Conservation (phyloP, 1,140 invertebrate genomes). For the Ruditapes philippinarum region DNA sequence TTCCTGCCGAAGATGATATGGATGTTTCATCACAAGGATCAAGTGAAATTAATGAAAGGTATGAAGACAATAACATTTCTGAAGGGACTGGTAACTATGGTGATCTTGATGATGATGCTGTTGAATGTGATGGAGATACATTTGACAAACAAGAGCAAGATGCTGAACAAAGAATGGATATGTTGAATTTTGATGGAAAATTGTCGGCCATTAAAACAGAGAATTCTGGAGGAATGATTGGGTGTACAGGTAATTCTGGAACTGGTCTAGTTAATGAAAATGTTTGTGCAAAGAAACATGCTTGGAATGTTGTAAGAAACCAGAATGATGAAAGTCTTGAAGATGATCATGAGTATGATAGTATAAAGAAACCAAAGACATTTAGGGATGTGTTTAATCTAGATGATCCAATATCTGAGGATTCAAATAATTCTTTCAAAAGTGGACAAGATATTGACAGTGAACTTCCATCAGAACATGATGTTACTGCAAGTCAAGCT, state of each 20-base stretch:
- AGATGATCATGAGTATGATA: background rate
- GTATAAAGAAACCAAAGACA: conserved; percentile 18
- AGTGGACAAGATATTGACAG: background rate
- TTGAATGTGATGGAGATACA: background rate
- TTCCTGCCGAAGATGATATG: background rate
- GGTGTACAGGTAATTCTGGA: background rate
- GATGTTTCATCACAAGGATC: background rate
- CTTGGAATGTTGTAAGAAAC: background rate
- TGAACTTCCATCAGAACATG: background rate
- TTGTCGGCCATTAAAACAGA: background rate
- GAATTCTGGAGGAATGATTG: background rate
- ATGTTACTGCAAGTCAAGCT: background rate
- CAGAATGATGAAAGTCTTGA: background rate
- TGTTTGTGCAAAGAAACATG: background rate
- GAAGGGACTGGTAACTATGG: background rate
- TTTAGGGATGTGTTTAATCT: conserved; percentile 55
- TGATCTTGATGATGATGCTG: background rate
- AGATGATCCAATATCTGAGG: conserved; percentile 46
- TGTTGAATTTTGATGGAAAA: background rate
- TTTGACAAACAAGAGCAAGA: background rate
- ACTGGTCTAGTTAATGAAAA: background rate
- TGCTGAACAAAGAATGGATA: background rate
- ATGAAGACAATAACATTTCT: background rate
- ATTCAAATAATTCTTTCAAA: conserved; percentile 1
- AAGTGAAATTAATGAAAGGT: background rate